Percentiles rank a stretch among this genome's conserved stretches.
Conservation (phyloP, 2,888 invertebrate species). For the Limenitis camilla region DNA sequence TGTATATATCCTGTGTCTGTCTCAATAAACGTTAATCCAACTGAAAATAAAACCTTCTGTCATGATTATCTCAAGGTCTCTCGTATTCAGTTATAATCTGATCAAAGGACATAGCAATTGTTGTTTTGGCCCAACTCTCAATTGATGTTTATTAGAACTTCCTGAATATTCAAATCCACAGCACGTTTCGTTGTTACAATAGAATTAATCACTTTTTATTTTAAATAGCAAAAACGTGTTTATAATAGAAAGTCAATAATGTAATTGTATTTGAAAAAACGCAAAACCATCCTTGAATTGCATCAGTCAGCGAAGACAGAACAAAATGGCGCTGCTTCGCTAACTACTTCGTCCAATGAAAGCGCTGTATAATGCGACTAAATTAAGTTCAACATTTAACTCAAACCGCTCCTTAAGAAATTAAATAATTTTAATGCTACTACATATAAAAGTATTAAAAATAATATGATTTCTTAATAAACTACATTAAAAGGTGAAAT, state of each 20-base stretch:
- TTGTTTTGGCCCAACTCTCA: constrained; percentile 7
- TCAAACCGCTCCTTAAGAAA: background rate
- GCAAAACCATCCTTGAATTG: constrained; percentile 32
- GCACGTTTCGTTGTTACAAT: background rate
- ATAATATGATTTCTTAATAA: too few relatives aligned
- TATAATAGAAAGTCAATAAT: background rate
- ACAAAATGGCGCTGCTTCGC: constrained; percentile 69
- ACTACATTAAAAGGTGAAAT: constrained; percentile 8
- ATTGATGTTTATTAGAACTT: constrained; percentile 19
- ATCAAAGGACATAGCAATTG: constrained; percentile 2
- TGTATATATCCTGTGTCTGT: constrained; percentile 47
- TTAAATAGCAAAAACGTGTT: background rate
- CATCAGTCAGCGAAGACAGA: constrained; percentile 58
- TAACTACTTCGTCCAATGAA: constrained; percentile 39
- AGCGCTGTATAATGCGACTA: constrained; percentile 64
- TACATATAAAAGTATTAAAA: too few relatives aligned
- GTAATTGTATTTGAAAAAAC: too few relatives aligned
- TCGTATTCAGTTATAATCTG: background rate
- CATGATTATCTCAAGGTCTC: constrained; percentile 11
- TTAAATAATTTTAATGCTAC: background rate
- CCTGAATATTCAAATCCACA: constrained; percentile 6
- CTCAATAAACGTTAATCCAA: constrained; percentile 46
- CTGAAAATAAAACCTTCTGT: constrained; percentile 41
- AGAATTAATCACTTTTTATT: background rate
- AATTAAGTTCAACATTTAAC: constrained; percentile 26